These are phyloP conservation scores for Marcusenius ussheri DNA, from an alignment of 2,113 vertebrate genomes.

Conservation along the genomic window DNA sequence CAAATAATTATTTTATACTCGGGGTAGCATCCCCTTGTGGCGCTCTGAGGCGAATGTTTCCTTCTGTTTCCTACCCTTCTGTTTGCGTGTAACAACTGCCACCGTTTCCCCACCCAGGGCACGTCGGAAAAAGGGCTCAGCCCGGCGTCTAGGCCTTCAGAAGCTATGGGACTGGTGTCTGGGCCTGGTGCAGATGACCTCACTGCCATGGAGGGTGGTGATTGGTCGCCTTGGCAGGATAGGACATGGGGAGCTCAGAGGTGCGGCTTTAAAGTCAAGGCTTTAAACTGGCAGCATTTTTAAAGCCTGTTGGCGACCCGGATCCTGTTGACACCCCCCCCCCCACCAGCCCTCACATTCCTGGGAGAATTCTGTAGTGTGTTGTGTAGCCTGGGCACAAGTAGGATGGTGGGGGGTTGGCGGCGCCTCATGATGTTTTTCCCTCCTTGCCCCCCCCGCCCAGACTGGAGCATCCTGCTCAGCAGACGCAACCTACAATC, in stretches of 20 bases:
- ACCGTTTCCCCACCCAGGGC: slow-evolving; percentile 58
- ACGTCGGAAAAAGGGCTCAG: slow-evolving; percentile 98
- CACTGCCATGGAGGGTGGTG: slow-evolving; percentile 93
- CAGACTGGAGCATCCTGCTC: slow-evolving; percentile 95
- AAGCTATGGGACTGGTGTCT: slow-evolving; percentile 98
- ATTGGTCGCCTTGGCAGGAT: slow-evolving; percentile 95
- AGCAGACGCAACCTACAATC: slow-evolving; percentile 91
- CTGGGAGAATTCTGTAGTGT: neutral
- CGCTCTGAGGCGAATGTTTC: neutral
- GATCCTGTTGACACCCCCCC: neutral
- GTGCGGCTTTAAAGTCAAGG: slow-evolving; percentile 47
- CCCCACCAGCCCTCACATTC: neutral
- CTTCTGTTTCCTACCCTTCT: no score
- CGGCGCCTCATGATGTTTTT: neutral
- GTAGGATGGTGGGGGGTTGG: neutral
- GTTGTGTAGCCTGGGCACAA: neutral
- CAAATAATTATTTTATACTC: neutral
- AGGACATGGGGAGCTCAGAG: slow-evolving; percentile 94
- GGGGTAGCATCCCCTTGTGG: neutral
- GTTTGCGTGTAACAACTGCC: neutral
- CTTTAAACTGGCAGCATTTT: neutral
- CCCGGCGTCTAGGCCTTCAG: slow-evolving; percentile 85
- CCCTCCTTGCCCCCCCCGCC: slow-evolving; percentile 18
- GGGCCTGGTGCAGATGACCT: slow-evolving; percentile 94
- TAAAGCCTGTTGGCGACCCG: neutral